phyloP scores from a whole-genome alignment of 1,140 invertebrate genomes.

The Drosophila lowei region DNA sequence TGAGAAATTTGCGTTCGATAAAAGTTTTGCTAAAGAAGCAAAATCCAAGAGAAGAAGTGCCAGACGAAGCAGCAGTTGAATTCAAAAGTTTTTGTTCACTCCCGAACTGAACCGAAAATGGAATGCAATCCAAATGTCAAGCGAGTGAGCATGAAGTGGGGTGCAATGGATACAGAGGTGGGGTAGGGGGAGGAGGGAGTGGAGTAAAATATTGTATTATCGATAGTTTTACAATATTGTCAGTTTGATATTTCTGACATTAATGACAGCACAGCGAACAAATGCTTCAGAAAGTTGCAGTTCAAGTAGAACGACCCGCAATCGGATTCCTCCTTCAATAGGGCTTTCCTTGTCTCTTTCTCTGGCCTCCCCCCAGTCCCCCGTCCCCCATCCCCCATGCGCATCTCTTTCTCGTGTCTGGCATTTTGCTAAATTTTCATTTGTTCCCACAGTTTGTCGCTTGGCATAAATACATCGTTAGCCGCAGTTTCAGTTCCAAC shows the following conservation, averaged over 20 bases:
- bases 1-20: constrained; percentile 61
- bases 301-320: constrained; percentile 33
- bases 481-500: constrained; percentile 47
- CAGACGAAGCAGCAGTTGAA: constrained; percentile 7
- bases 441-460: constrained; percentile 81
- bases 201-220: constrained; percentile 61
- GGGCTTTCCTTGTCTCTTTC: background rate
- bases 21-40: constrained; percentile 17
- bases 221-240: constrained; percentile 71
- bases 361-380: background rate
- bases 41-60: background rate
- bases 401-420: constrained; percentile 32
- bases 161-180: background rate
- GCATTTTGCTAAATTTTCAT: constrained; percentile 79
- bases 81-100: constrained; percentile 28
- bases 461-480: constrained; percentile 81
- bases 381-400: too few species aligned
- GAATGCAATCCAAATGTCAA: constrained; percentile 59
- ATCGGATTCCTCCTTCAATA: constrained; percentile 24
- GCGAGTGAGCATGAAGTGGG: constrained; percentile 4
- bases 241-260: constrained; percentile 71
- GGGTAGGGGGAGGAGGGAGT: background rate
- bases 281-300: constrained; percentile 31
- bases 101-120: background rate
- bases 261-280: constrained; percentile 62